Percentiles rank a stretch among this genome's conserved stretches.
Conservation (phyloP, 2,797 vertebrate genomes). For the Gastrophryne carolinensis region DNA sequence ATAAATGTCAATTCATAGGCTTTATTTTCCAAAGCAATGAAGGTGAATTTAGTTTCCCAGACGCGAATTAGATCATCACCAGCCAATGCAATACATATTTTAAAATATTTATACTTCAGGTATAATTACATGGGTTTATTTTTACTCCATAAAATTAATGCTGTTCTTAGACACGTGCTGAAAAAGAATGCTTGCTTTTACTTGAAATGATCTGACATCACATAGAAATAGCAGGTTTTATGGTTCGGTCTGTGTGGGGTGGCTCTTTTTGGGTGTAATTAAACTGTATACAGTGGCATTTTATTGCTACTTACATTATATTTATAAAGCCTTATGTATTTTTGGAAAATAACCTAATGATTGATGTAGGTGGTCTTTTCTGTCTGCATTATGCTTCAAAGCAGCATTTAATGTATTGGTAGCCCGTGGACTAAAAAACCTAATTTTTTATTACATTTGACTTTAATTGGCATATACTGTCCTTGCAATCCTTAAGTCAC, state of each 20-base stretch:
- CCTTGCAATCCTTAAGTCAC: background rate
- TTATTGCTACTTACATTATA: conserved; percentile 28
- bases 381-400: background rate
- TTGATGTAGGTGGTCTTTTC: conserved; percentile 6
- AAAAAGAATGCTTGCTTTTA: background rate
- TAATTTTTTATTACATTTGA: background rate
- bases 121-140: background rate
- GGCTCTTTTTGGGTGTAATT: conserved; percentile 19
- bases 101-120: conserved; percentile 5
- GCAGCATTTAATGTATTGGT: background rate
- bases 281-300: conserved; percentile 10
- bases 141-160: background rate
- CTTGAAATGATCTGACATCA: conserved; percentile 17
- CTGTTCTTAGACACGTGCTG: background rate
- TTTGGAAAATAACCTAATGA: conserved; percentile 21
- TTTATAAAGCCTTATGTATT: conserved; percentile 22
- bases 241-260: conserved; percentile 7
- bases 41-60: background rate
- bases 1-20: background rate
- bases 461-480: background rate
- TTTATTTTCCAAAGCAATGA: background rate
- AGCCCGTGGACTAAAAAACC: background rate
- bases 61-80: background rate
- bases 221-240: conserved; percentile 22
- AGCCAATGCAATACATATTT: background rate